A percentile compares a stretch with the other conserved stretches of the same genome.
phyloP scores from a whole-genome alignment of 2,888 invertebrate genomes.

The Hypsopygia costalis region DNA sequence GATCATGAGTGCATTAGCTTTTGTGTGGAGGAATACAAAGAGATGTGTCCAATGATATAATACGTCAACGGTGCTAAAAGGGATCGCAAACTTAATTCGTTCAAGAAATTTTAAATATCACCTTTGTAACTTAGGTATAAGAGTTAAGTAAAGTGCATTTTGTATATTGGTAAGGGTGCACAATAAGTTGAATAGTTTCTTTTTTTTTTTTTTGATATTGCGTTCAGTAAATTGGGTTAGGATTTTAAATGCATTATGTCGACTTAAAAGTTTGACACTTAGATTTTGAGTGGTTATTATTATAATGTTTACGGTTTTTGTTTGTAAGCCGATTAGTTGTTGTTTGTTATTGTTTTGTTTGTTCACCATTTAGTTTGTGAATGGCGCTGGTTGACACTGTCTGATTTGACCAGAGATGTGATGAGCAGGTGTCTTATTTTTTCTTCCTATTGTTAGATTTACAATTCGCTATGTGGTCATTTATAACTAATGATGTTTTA shows the following conservation, averaged over 20 bases:
- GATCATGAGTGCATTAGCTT: conserved; percentile 74
- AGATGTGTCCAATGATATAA: conserved; percentile 48
- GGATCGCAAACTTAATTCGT: conserved; percentile 16
- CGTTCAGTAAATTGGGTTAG: conserved; percentile 65
- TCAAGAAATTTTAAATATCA: conserved; percentile 10
- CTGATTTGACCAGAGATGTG: too few relatives aligned
- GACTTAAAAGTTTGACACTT: conserved; percentile 49
- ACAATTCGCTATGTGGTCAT: too few relatives aligned
- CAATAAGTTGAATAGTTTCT: conserved; percentile 30
- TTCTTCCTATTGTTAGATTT: too few relatives aligned
- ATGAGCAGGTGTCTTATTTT: conserved; percentile 14
- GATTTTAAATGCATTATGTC: conserved; percentile 52
- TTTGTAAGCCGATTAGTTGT: conserved; percentile 55
- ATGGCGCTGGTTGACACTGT: conserved; percentile 14
- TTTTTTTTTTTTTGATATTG: conserved; percentile 35
- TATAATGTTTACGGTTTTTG: conserved; percentile 53
- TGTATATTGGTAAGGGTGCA: conserved; percentile 13
- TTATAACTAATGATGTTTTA: too few relatives aligned
- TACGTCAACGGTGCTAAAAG: conserved; percentile 56
- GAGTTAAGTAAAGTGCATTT: conserved; percentile 1
- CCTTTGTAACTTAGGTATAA: conserved; percentile 20
- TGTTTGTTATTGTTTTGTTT: conserved; percentile 55
- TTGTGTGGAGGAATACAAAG: conserved; percentile 56
- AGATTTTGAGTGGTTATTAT: conserved; percentile 25
- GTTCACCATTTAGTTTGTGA: conserved; percentile 13